phyloP scores from a whole-genome alignment of 2,113 vertebrate species.

The Macquaria ambigua region DNA sequence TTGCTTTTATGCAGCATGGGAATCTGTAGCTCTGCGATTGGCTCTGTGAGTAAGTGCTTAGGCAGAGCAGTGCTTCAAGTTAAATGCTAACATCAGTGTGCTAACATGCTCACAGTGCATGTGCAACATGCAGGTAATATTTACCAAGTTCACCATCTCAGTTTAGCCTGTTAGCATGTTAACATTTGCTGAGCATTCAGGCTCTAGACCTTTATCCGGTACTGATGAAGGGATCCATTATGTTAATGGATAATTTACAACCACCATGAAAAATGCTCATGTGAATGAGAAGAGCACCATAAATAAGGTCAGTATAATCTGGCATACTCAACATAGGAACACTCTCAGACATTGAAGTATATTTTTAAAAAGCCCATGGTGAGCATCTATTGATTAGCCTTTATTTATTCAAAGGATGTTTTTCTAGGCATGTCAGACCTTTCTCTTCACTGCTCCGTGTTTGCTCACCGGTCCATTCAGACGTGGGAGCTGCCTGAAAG shows the following conservation, averaged over 20 bases:
- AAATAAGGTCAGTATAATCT: conserved; percentile 43
- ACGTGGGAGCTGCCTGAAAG: neutral
- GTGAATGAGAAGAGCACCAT: conserved; percentile 38
- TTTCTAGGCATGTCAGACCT: neutral
- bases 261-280: conserved; percentile 45
- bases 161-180: neutral
- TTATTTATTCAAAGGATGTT: conserved; percentile 13
- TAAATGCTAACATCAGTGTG: neutral
- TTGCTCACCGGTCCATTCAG: neutral
- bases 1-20: neutral
- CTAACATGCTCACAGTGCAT: too few relatives aligned
- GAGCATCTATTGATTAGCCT: conserved; percentile 30
- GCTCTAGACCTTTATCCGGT: conserved; percentile 11
- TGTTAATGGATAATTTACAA: conserved; percentile 65
- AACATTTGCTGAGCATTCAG: neutral
- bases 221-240: conserved; percentile 50
- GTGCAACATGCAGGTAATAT: neutral
- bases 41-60: neutral
- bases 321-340: neutral
- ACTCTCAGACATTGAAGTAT: conserved; percentile 28
- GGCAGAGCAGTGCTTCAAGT: too few relatives aligned
- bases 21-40: neutral
- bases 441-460: neutral
- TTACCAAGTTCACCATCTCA: neutral
- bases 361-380: conserved; percentile 33